phyloP scores from a whole-genome alignment of 1,140 invertebrate genomes.

The Pseudomyrmex flavicornis region DNA sequence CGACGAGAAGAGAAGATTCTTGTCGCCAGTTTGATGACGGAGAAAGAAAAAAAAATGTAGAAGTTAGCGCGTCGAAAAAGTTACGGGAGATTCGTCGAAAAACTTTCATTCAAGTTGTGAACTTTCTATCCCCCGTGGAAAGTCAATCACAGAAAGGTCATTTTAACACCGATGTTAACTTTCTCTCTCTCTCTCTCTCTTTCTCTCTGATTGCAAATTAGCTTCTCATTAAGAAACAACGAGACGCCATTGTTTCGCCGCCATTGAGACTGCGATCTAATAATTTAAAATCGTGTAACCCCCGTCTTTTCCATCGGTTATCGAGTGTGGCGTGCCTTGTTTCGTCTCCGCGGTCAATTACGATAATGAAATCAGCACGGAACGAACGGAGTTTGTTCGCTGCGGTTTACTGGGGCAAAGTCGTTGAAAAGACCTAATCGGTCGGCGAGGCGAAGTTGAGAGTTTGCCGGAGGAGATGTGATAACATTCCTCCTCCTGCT shows the following conservation, averaged over 20 bases:
- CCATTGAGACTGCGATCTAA: not conserved
- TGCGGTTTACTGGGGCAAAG: not conserved
- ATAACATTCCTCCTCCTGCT: constrained; percentile 17
- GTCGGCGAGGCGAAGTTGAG: constrained; percentile 29
- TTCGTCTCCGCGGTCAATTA: constrained; percentile 1
- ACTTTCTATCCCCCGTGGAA: not conserved
- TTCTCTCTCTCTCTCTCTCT: too few species aligned
- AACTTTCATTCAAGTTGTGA: not conserved
- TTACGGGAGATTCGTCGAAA: not conserved
- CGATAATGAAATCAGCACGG: constrained; percentile 13
- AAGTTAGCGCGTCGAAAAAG: not conserved
- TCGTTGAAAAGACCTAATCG: constrained; percentile 41
- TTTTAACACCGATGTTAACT: constrained; percentile 9
- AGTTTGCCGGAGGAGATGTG: constrained; percentile 17
- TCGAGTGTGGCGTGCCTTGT: not conserved
- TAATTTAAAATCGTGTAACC: constrained; percentile 3
- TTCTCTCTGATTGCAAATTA: not conserved
- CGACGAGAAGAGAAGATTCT: not conserved
- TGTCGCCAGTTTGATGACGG: not conserved
- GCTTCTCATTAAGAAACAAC: constrained; percentile 7
- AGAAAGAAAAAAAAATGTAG: not conserved
- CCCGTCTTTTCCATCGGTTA: not conserved
- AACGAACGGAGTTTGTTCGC: constrained; percentile 17
- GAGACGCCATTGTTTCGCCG: not conserved
- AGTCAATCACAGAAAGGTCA: constrained; percentile 1